phyloP scores from a whole-genome alignment of 2,888 invertebrate genomes.

The Dynastes maya region DNA sequence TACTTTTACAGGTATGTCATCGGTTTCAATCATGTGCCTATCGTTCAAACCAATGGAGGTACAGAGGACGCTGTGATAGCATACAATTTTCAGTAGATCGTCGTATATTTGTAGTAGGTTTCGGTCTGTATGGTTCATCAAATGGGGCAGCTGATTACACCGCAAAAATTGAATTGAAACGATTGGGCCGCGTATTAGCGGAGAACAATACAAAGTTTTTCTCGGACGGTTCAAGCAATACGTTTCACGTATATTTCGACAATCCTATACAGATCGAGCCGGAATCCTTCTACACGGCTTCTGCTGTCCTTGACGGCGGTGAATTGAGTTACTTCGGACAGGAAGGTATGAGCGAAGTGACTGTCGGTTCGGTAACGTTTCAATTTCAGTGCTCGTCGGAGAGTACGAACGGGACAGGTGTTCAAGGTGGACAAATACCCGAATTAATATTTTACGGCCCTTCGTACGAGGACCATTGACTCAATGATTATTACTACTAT shows the following conservation, averaged over 20 bases:
- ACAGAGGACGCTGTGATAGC: conserved; percentile 95
- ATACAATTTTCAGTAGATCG: conserved; percentile 98
- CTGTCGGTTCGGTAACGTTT: conserved; percentile 93
- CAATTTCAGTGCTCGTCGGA: conserved; percentile 98
- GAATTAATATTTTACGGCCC: conserved; percentile 97
- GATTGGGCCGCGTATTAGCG: conserved; percentile 89
- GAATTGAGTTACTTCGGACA: conserved; percentile 98
- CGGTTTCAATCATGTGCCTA: conserved; percentile 97
- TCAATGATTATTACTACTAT: conserved; percentile 27
- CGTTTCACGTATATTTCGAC: conserved; percentile 91
- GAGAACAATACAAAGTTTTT: conserved; percentile 95
- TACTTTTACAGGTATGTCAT: conserved; percentile 84
- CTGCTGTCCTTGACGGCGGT: conserved; percentile 94
- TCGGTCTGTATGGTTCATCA: conserved; percentile 96
- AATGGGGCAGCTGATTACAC: conserved; percentile 96
- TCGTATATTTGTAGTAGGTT: conserved; percentile 95
- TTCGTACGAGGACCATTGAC: conserved; percentile 71
- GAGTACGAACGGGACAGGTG: conserved; percentile 97
- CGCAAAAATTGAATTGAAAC: conserved; percentile 94
- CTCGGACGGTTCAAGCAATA: conserved; percentile 96
- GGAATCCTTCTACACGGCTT: conserved; percentile 95
- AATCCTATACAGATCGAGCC: conserved; percentile 93
- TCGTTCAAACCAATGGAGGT: conserved; percentile 97
- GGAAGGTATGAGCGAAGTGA: conserved; percentile 96
- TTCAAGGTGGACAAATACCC: conserved; percentile 97